A percentile compares a stretch with the other conserved stretches of the same genome.
Evolutionary conservation across 2,888 invertebrate genomes (phyloP).

Genomic region (Sarcophaga carnaria): DNA sequence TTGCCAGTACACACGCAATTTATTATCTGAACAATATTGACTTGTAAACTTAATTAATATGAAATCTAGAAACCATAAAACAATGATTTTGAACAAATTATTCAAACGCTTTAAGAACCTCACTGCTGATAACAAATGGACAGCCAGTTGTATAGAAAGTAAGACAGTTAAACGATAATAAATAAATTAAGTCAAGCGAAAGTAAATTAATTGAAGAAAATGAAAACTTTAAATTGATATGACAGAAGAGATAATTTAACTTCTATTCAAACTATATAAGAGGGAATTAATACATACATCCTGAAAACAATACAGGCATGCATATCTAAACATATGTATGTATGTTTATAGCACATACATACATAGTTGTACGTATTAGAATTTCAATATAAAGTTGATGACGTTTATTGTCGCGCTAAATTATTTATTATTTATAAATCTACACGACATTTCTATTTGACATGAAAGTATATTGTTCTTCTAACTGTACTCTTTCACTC

Average conservation of each 20-base stretch:
- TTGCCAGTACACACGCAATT: too few relatives aligned
- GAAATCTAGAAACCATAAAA: not conserved
- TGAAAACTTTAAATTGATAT: not conserved
- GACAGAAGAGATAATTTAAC: not conserved
- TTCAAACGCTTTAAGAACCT: not conserved
- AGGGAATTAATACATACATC: not conserved
- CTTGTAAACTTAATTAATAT: not conserved
- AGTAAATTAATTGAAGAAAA: not conserved
- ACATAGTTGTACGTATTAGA: not conserved
- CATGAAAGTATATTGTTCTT: not conserved
- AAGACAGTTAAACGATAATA: not conserved
- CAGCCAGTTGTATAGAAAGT: not conserved
- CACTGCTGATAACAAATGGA: not conserved
- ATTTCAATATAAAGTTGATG: constrained; percentile 24
- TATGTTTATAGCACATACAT: not conserved
- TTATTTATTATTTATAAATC: constrained; percentile 46
- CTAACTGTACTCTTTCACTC: not conserved
- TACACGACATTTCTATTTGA: constrained; percentile 28
- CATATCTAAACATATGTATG: not conserved
- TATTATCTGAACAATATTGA: not conserved
- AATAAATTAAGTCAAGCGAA: not conserved
- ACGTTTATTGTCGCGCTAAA: constrained; percentile 49
- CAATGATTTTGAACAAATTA: constrained; percentile 23
- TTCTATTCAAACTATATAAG: not conserved
- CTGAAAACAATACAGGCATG: not conserved